Evolutionary conservation across 2,113 vertebrate species (phyloP).

Genomic region (Vidua macroura): DNA sequence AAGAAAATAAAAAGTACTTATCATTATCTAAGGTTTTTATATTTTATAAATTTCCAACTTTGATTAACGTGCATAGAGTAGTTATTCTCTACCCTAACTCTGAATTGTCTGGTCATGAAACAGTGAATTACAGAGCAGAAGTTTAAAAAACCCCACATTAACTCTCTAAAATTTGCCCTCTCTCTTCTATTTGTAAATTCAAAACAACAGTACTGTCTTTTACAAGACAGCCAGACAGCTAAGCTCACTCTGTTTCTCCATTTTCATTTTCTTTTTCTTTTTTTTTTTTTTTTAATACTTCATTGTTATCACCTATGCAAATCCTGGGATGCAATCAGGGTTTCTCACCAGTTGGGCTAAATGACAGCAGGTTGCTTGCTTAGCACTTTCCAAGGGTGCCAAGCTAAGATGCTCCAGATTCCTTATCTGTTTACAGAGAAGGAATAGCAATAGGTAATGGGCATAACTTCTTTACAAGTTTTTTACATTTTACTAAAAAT

Average conservation of each 20-base stretch:
- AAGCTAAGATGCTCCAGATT: not conserved
- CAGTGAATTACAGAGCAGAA: not conserved
- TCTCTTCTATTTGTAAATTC: not conserved
- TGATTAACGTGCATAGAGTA: not conserved
- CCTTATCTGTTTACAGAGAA: not conserved
- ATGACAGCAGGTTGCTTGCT: slow-evolving; percentile 11
- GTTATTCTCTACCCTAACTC: not conserved
- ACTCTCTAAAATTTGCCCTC: not conserved
- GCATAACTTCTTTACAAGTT: not conserved
- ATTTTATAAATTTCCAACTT: not conserved
- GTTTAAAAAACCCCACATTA: not conserved
- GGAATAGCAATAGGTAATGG: not conserved
- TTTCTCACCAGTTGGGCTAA: not conserved
- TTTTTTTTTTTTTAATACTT: not conserved
- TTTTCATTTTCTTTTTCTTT: not conserved
- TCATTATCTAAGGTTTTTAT: not conserved
- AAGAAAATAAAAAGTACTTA: not conserved
- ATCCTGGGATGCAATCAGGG: not conserved
- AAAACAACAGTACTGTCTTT: not conserved
- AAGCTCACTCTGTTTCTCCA: not conserved
- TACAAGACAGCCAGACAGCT: not conserved
- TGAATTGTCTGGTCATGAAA: not conserved
- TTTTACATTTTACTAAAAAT: too few relatives aligned
- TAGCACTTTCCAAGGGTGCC: not conserved
- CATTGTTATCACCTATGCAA: not conserved